Base-by-base conservation (phyloP, 1,140 invertebrate species). In the Planococcus citri region DNA sequence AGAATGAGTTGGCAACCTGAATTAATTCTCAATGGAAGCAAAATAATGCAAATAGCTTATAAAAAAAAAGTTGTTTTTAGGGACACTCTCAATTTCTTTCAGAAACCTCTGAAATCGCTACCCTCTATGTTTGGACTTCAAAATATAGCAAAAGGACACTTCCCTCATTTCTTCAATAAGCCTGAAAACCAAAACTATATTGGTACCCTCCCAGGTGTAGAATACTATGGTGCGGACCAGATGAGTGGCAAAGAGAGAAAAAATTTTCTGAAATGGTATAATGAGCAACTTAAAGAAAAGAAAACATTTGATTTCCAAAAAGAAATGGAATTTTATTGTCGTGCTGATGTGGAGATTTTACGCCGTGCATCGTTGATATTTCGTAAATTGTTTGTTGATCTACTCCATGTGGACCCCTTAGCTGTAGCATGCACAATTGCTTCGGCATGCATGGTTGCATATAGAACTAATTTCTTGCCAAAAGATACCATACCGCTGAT, bases 281-380 rank as follows among this genome's bases (percentile, higher is more conserved):
- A 69, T 22, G 68, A 72, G n/a, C 29, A 74, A 69, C 38, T 60
- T 27, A 20, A 69, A 3, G 68, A 70, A 27, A 69, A 73, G 64
- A 38, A 60, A 25, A 41, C 70, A 12, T 76, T 75, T 37, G 60
- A 72, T 70, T 67, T 75, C 22, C 14, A 73, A 14, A 68, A 72
- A 27, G 75, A 75, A 29, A 33, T 76, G 1, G 38, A 71, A 6
- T 33, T 72, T 8, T 76, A 69, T 37, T 69, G 74, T 72, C 17
- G 74, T 22, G 69, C 74, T 73, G 60, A 72, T 72, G 68, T 74
- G 68, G 10, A 73, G 57, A 68, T 75, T 76, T 41, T 74, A 68
- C 1, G 76, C 68, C 21, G 76, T 27, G 69, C 77, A 73, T 72
- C 76, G 76, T 22, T 67, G 61, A 71, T 75, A 77, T 75, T 78